Base-by-base conservation (phyloP, 2,888 invertebrate genomes). In the Lithophane leautieri region DNA sequence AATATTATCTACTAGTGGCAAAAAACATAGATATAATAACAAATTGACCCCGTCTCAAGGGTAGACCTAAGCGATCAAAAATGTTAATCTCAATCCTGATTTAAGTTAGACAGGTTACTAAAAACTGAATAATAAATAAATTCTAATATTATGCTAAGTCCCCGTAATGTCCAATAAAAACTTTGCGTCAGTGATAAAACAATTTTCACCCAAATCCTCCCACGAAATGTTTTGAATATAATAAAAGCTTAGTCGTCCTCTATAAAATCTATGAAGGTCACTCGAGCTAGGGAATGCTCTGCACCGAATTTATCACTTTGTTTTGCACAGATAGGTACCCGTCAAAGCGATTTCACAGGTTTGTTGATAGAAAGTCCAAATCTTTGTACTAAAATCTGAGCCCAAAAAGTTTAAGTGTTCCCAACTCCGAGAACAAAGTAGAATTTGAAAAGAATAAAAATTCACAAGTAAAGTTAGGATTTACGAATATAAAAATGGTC, bases 401-500 rank as follows among this genome's bases (percentile, higher is more conserved):
- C 34, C 56, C 42, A 56, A 76, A 73, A 79, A 82, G n/a, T 73
- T 76, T 40, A 52, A 56, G 7, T 25, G 7, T 67, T n/a, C 40
- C 52, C 22, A 75, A 63, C 72, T 67, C 25, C 9, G 40, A 47
- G n/a, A 73, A 74, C 54, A 79, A 76, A 85, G 70, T 79, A 66
- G 70, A 81, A 78, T 78, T 73, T 74, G 42, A 63, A 72, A 76
- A 65, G 28, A 77, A 75, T 77, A 76, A 67, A 78, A 81, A 71
- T 74, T 76, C 63, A 68, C 62, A 44, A 71, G 56, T 50, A 62
- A 76, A 76, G 60, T 79, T 78, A 61, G 67, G 60, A 79, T 73
- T 70, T 71, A 34, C 78, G 80, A 85, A 86, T 81, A 76, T 72
- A 86, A 86, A 82, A 82, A 81, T 80, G 73, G 74, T 87, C 85